phyloP scores from a whole-genome alignment of 2,113 vertebrate species.

The Laterallus jamaicensis region DNA sequence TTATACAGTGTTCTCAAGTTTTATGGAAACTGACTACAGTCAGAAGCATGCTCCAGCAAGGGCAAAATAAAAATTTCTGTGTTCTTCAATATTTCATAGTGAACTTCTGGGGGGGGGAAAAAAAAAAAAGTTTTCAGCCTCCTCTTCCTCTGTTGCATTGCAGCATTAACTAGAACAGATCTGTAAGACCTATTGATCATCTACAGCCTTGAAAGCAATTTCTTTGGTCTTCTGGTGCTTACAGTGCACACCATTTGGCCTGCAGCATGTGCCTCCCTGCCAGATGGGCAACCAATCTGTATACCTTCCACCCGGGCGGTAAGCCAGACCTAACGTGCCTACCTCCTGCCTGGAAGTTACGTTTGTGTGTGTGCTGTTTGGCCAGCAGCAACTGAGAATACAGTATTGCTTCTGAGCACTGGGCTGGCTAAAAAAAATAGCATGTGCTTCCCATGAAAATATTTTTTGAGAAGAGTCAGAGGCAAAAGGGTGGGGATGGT shows the following conservation, averaged over 20 bases:
- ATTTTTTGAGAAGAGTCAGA: neutral
- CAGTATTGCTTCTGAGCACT: neutral
- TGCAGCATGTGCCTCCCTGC: conserved; percentile 15
- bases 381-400: conserved; percentile 29
- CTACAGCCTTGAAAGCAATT: neutral
- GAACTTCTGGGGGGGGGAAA: neutral
- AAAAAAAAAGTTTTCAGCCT: neutral
- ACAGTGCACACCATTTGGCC: neutral
- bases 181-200: neutral
- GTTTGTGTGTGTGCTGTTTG: neutral
- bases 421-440: neutral
- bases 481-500: neutral
- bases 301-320: neutral
- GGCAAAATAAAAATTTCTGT: neutral
- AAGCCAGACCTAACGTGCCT: conserved; percentile 38
- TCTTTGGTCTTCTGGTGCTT: conserved; percentile 30
- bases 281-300: conserved; percentile 56
- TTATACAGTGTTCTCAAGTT: neutral
- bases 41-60: neutral
- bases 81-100: neutral
- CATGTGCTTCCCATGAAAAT: conserved; percentile 40
- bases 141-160: neutral
- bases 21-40: conserved; percentile 14
- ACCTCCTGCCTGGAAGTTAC: conserved; percentile 63
- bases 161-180: neutral